Evolutionary conservation across 2,113 vertebrate species (phyloP), one percentile per base, ranked within the genome.

Genomic region (Chascanopsetta lugubris): DNA sequence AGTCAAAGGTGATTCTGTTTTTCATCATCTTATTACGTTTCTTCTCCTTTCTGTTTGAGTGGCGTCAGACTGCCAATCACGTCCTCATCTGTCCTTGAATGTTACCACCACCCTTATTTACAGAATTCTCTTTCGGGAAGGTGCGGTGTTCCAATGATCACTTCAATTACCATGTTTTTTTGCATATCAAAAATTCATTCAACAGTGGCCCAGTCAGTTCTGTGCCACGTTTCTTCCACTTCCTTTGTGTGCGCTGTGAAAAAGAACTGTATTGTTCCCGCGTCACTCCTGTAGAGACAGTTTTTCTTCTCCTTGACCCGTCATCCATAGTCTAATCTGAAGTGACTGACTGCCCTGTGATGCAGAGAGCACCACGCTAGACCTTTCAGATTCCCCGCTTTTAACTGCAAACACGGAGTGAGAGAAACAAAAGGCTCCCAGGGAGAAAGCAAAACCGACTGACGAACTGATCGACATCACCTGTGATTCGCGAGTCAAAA

Each of bases 321-420:
- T 77, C 87, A 89, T 88, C 87, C 84, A 80, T 89, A 84, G 65
- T 88, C 82, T 91, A 90, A 91, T 88, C 83, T 72, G 76, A 85
- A 91, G 80, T 88, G 90, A 89, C 88, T 88, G 89, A 88, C 81
- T 85, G 83, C 85, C 79, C 84, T 75, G 59, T 77, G 77, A 89
- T 79, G 85, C 75, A 79, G 69, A 76, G 70, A 89, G 81, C 80
- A 64, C 63, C 34, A 55, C 77, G 65, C 69, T 69, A 77, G 86
- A 90, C 83, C 83, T 90, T 88, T 90, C 73, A 78, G 75, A 78
- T 87, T 87, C 71, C n/a, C 74, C 81, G 80, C 80, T 84, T 80
- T 86, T 70, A n/a, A 85, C 74, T 18, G 32, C 54, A 67, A 75
- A 79, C 66, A 73, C 30, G 60, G 61, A 30, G 68, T 61, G 77